These are phyloP conservation scores for Drosophila biarmipes DNA, from an alignment of 1,140 invertebrate species.

Conservation along the genomic window DNA sequence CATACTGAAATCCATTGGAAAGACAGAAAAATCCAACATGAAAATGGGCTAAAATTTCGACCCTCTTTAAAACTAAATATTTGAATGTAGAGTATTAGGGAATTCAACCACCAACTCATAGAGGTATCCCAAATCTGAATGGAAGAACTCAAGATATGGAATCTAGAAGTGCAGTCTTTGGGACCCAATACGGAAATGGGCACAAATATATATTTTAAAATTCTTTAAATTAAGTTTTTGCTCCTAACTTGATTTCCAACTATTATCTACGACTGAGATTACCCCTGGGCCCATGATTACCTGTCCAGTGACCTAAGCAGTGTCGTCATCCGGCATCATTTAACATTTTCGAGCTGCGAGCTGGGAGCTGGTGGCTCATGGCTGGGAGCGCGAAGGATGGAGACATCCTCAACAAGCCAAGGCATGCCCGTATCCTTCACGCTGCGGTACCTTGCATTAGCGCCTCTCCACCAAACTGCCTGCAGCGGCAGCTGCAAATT, in stretches of 20 bases:
- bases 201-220: too few relatives aligned
- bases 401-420: constrained; percentile 42
- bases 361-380: not conserved
- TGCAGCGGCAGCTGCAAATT: constrained; percentile 70
- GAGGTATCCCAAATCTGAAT: too few relatives aligned
- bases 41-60: too few relatives aligned
- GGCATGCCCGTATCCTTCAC: constrained; percentile 62
- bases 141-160: too few relatives aligned
- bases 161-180: too few relatives aligned
- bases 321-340: constrained; percentile 40
- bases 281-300: constrained; percentile 7
- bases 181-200: too few relatives aligned
- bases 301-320: constrained; percentile 44
- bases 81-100: too few relatives aligned
- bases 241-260: not conserved
- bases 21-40: too few relatives aligned
- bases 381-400: not conserved
- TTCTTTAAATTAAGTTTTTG: too few relatives aligned
- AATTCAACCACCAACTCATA: too few relatives aligned
- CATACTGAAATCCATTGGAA: too few relatives aligned
- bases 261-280: not conserved
- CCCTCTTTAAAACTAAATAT: too few relatives aligned
- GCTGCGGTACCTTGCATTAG: constrained; percentile 76
- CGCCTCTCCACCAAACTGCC: constrained; percentile 44
- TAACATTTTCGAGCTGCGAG: constrained; percentile 20